Evolutionary conservation across 2,888 invertebrate species (phyloP), one percentile per base, ranked within the genome.

Genomic region (Pyralis farinalis): DNA sequence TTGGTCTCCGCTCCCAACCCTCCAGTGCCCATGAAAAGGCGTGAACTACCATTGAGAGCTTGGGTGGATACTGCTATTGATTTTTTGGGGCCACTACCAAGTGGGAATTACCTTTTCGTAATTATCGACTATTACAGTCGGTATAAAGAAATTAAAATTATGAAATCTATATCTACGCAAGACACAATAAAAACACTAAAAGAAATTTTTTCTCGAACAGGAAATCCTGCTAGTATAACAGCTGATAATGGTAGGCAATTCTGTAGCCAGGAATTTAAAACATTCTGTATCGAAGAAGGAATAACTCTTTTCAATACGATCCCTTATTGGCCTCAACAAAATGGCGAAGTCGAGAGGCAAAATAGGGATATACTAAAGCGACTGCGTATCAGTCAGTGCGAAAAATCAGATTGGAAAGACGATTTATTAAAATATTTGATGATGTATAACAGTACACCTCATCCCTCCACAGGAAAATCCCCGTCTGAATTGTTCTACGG

Each of bases 381-480:
- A 0, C 32, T 63, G 0, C 51, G 46, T 12, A 62, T 65, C 1
- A 32, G 51, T 4, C 20, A 35, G 6, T 5, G 1, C 0, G 47
- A 53, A 29, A 56, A 51, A 28, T 29, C 7, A 16, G 40, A 56
- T 16, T 12, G 40, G 34, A 37, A 44, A 30, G 57, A 61, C 25
- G 33, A 36, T 7, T 25, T 69, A 0, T 29, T 7, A 0, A 43
- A 54, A 1, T 59, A 58, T 10, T 9, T 62, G 0, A 42, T 43
- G 10, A 58, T 64, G 59, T 63, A 65, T 32, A 61, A 65, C 22
- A 36, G 43, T 1, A 61, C 55, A 6, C 55, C 61, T 0, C 53
- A 61, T 28, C 11, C 44, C 1, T 27, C 36, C 0, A 59, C 58
- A 3, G 58, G 56, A 7, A 58, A 54, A 30, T 35, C 58, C 1